Base-by-base conservation (phyloP, 2,113 vertebrate genomes). In the Podocnemis expansa region DNA sequence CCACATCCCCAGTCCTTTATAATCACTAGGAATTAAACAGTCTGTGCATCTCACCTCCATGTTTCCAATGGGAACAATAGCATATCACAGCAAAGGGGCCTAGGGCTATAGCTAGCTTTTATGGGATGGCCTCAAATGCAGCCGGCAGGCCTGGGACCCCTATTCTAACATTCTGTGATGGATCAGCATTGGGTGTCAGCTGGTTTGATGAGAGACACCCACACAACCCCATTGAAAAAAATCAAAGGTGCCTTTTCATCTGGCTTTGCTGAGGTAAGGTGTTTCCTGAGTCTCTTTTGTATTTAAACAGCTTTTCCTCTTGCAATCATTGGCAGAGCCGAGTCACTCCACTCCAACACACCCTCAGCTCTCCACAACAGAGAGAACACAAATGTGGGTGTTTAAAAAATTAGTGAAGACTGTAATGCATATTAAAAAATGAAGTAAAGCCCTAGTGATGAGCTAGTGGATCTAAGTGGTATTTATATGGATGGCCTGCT, bases 241-340 rank as follows among this genome's bases (percentile, higher is more conserved):
- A 85, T 84, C 85, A 95, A 84, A 91, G 1, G 58, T 2, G 9
- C 27, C 90, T 93, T 97, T 97, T 98, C 97, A 97, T 93, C 95
- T 85, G 54, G 13, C 93, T 95, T 96, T 95, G 96, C 93, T 67
- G 24, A 78, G 67, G 84, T 78, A 83, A 43, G 73, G 82, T 79
- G 6, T 90, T 91, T 94, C 90, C 51, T 8, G 22, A 41, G 78
- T 29, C 5, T 1, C 11, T 89, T 94, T 94, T 97, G 91, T 96
- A 84, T 81, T 3, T 82, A 12, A 12, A 85, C 47, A 86, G 78
- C 78, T 49, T 86, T 80, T 43, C 88, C 89, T 79, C 91, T 92
- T 80, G 70, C 95, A 56, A 85, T 84, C 63, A 81, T 49, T 58
- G 78, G 55, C 52, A 76, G 78, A 76, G 81, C 60, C 78, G 78